Evolutionary conservation across 1,140 invertebrate species (phyloP).

Genomic region (Drosophila gunungcola): DNA sequence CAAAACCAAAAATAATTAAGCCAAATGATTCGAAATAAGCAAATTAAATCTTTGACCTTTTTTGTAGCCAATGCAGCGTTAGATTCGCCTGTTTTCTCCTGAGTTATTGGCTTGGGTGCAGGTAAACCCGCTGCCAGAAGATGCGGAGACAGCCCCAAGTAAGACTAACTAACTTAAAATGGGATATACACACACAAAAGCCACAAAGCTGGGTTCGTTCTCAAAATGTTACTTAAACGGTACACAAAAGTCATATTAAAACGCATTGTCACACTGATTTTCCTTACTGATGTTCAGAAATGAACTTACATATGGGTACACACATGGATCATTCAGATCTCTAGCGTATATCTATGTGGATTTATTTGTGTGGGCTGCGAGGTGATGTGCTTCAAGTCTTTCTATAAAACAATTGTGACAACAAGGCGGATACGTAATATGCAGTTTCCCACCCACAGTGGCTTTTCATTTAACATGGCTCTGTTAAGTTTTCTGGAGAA

Average conservation of each 20-base stretch:
- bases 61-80: conserved; percentile 1
- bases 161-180: conserved; percentile 60
- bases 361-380: conserved; percentile 13
- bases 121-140: conserved; percentile 23
- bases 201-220: conserved; percentile 29
- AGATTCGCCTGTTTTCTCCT: conserved; percentile 9
- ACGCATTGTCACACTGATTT: conserved; percentile 78
- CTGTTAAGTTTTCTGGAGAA: neutral
- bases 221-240: conserved; percentile 67
- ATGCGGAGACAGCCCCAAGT: conserved; percentile 48
- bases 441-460: conserved; percentile 2
- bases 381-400: conserved; percentile 14
- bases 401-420: conserved; percentile 54
- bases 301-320: conserved; percentile 47
- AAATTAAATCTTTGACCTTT: conserved; percentile 39
- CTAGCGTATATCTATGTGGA: neutral
- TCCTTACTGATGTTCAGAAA: conserved; percentile 69
- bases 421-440: conserved; percentile 66
- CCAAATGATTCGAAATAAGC: conserved; percentile 28
- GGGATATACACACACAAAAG: conserved; percentile 30
- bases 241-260: conserved; percentile 80
- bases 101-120: conserved; percentile 33
- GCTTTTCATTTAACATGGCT: conserved; percentile 5
- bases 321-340: conserved; percentile 8
- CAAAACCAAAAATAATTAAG: conserved; percentile 54